Evolutionary conservation across 2,888 invertebrate genomes (phyloP).

Genomic region (Gnatocerus cornutus): DNA sequence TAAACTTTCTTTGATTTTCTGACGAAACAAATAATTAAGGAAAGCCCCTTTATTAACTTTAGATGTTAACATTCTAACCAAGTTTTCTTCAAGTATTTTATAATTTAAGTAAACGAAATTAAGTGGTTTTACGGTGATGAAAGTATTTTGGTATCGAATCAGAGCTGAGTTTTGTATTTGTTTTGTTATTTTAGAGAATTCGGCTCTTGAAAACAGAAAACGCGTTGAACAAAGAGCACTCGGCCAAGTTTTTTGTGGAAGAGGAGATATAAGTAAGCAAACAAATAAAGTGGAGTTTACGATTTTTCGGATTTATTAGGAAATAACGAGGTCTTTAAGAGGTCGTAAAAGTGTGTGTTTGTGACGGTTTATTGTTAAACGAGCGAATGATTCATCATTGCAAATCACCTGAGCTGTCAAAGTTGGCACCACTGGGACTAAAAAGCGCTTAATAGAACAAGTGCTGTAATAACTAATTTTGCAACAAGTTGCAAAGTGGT

Average conservation of each 20-base stretch:
- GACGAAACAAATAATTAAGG: slow-evolving; percentile 17
- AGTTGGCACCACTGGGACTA: too few relatives aligned
- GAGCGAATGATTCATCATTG: background rate
- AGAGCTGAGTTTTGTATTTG: background rate
- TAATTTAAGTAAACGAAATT: slow-evolving; percentile 10
- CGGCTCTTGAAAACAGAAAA: too few relatives aligned
- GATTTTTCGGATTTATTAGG: slow-evolving; percentile 23
- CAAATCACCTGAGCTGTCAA: background rate
- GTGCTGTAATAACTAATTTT: too few relatives aligned
- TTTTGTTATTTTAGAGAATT: too few relatives aligned
- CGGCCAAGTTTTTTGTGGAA: too few relatives aligned
- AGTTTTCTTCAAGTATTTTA: slow-evolving; percentile 19
- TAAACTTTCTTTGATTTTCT: slow-evolving; percentile 5
- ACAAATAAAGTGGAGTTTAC: slow-evolving; percentile 12
- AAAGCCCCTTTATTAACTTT: slow-evolving; percentile 17
- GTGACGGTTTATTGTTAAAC: background rate
- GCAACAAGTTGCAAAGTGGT: too few relatives aligned
- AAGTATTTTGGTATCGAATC: slow-evolving; percentile 1
- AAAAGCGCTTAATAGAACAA: too few relatives aligned
- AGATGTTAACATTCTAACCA: slow-evolving; percentile 1
- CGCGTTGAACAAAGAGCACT: too few relatives aligned
- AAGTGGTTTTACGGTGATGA: slow-evolving; percentile 11
- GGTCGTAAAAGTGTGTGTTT: slow-evolving; percentile 14
- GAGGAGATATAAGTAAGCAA: background rate
- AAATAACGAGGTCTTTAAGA: slow-evolving; percentile 26